Evolutionary conservation across 1,140 invertebrate species (phyloP).

Genomic region (Drosophila nasuta): DNA sequence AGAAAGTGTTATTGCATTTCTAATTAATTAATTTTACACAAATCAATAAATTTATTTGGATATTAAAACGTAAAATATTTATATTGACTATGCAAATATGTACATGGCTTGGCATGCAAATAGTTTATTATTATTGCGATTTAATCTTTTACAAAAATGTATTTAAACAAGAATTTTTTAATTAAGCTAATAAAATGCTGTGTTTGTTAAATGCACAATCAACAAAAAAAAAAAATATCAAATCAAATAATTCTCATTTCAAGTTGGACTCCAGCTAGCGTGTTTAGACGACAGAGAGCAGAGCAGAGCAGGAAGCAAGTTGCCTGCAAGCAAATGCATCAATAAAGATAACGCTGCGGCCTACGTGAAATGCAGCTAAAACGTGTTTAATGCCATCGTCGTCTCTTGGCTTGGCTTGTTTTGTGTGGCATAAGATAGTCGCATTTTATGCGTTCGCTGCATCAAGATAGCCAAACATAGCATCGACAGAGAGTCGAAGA

Average conservation of each 20-base stretch:
- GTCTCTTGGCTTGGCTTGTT: constrained; percentile 33
- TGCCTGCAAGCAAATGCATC: constrained; percentile 40
- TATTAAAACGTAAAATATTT: constrained; percentile 3
- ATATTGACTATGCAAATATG: background rate
- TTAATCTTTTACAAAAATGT: background rate
- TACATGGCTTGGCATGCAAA: background rate
- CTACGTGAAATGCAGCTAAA: constrained; percentile 50
- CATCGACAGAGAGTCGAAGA: constrained; percentile 1
- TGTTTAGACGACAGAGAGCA: background rate
- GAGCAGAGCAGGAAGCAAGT: constrained; percentile 20
- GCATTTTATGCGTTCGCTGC: constrained; percentile 51
- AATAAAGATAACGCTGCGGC: constrained; percentile 44
- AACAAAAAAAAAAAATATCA: constrained; percentile 2
- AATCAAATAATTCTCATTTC: background rate
- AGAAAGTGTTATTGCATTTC: constrained; percentile 2
- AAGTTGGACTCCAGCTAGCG: constrained; percentile 8
- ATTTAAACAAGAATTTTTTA: constrained; percentile 3
- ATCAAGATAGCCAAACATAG: constrained; percentile 59
- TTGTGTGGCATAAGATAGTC: constrained; percentile 35
- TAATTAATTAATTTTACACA: background rate
- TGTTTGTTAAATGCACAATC: background rate
- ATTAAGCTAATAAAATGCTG: background rate
- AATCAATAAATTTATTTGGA: background rate
- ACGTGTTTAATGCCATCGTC: constrained; percentile 41
- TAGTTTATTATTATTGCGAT: constrained; percentile 1